Conservation (phyloP, 2,888 invertebrate species). For the Metallyticus violacea region DNA sequence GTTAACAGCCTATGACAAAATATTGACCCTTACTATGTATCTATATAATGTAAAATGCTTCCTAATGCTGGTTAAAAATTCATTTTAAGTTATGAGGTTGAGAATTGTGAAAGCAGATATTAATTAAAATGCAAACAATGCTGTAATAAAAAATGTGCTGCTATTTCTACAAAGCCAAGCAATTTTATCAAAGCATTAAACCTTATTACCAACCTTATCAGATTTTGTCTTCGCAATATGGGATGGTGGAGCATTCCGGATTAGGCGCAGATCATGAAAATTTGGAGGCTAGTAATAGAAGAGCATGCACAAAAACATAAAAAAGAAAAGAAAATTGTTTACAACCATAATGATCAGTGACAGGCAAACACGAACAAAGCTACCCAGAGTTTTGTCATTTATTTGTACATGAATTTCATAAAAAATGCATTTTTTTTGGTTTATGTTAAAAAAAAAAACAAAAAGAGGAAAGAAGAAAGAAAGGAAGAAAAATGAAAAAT, state of each 20-base stretch:
- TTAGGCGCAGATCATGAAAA: constrained; percentile 74
- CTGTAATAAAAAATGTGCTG: neutral
- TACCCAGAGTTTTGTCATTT: neutral
- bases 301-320: constrained; percentile 38
- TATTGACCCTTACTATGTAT: too few relatives aligned
- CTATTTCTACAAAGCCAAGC: neutral
- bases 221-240: constrained; percentile 82
- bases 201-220: constrained; percentile 63
- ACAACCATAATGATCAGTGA: constrained; percentile 24
- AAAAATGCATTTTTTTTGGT: too few relatives aligned
- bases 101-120: neutral
- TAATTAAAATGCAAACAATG: neutral
- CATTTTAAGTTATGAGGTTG: too few relatives aligned
- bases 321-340: neutral
- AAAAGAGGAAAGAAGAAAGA: too few relatives aligned
- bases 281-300: constrained; percentile 63
- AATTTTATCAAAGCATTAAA: neutral
- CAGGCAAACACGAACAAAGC: constrained; percentile 47
- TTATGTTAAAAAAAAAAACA: too few relatives aligned
- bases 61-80: too few relatives aligned
- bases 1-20: too few relatives aligned
- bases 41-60: too few relatives aligned
- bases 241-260: constrained; percentile 83
- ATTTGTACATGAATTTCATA: neutral
- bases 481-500: too few relatives aligned